A percentile compares a stretch with the other conserved stretches of the same genome.
Evolutionary conservation across 2,113 vertebrate genomes (phyloP).

Genomic region (Brachypteracias leptosomus): DNA sequence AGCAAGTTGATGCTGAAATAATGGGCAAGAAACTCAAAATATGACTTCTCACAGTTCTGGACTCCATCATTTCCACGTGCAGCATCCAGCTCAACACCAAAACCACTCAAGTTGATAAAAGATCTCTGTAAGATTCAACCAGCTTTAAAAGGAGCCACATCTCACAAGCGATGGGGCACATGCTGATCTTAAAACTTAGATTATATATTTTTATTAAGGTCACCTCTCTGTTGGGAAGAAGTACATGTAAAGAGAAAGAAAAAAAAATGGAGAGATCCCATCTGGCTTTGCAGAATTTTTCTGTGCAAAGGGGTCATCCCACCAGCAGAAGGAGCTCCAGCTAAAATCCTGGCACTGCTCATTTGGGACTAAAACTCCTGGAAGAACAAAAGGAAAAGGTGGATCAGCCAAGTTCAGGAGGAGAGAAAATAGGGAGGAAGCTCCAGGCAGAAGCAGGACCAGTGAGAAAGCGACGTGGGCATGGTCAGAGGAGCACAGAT

Average conservation of each 20-base stretch:
- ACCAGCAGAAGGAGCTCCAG: slow-evolving; percentile 54
- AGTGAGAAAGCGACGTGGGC: too few species aligned
- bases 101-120: background rate
- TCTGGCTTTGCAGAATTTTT: background rate
- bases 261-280: too few species aligned
- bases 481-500: background rate
- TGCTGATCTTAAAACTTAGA: background rate
- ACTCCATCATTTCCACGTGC: background rate
- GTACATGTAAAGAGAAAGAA: background rate
- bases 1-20: background rate
- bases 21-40: background rate
- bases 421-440: background rate
- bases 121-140: background rate
- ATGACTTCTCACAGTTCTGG: background rate
- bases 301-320: background rate
- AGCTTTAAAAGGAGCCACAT: background rate
- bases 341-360: background rate
- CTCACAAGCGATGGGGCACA: accelerated
- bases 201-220: background rate
- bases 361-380: background rate
- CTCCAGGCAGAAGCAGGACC: background rate
- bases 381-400: background rate
- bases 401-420: background rate
- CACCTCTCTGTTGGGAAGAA: background rate
- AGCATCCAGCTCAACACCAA: accelerated